These are phyloP conservation scores for Tyto alba DNA, from an alignment of 2,113 vertebrate genomes.

Conservation along the genomic window DNA sequence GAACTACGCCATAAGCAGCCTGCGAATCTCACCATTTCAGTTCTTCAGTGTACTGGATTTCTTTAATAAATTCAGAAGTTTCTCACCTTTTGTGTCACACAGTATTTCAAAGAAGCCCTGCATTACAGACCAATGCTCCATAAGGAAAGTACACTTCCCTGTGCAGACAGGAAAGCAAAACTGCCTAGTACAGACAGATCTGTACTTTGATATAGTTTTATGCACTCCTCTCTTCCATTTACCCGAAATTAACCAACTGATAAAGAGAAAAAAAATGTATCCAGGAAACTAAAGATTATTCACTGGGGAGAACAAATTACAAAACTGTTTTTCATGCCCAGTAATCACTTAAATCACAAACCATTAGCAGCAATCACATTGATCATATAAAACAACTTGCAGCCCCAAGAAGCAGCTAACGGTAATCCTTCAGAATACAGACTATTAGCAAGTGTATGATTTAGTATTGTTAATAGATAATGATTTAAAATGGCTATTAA, in stretches of 20 bases:
- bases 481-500: not conserved
- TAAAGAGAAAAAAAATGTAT: constrained; percentile 26
- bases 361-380: constrained; percentile 32
- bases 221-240: not conserved
- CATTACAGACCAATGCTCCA: not conserved
- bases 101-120: not conserved
- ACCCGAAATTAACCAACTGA: constrained; percentile 5
- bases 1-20: not conserved
- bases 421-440: not conserved
- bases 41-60: not conserved
- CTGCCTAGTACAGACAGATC: not conserved
- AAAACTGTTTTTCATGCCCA: not conserved
- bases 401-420: not conserved
- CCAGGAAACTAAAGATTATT: constrained; percentile 48
- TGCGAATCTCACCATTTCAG: not conserved
- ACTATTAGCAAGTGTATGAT: not conserved
- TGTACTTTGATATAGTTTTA: not conserved
- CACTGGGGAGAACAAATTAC: not conserved
- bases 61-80: constrained; percentile 5
- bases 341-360: constrained; percentile 43
- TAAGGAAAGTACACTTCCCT: not conserved
- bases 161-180: not conserved
- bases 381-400: constrained; percentile 7
- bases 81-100: constrained; percentile 4
- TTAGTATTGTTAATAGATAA: not conserved